phyloP scores from a whole-genome alignment of 2,888 invertebrate species.

The Petrolisthes manimaculis region DNA sequence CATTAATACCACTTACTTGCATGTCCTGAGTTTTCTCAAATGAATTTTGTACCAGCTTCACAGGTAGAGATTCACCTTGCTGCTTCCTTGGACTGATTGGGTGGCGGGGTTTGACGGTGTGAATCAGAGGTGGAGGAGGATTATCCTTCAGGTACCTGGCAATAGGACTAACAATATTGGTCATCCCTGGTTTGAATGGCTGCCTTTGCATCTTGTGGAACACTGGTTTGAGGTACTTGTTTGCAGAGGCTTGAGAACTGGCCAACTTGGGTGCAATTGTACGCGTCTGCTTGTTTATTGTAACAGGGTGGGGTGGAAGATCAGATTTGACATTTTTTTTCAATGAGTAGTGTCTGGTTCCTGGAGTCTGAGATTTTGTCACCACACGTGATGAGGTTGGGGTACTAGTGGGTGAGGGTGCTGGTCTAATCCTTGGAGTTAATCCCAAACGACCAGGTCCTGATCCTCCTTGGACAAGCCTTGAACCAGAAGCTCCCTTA shows the following conservation, averaged over 20 bases:
- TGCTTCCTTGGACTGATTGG: constrained; percentile 25
- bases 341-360: constrained; percentile 7
- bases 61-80: background rate
- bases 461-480: background rate
- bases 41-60: background rate
- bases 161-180: constrained; percentile 36
- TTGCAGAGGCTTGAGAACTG: background rate
- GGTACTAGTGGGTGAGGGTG: constrained; percentile 2
- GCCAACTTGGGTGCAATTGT: background rate
- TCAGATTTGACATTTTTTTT: background rate
- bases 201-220: background rate
- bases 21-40: background rate
- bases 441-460: background rate
- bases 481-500: background rate
- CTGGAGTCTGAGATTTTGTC: background rate
- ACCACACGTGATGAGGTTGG: background rate
- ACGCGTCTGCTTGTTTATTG: background rate
- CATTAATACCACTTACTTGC: background rate
- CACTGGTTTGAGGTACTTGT: background rate
- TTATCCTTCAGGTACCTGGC: constrained; percentile 43
- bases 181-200: constrained; percentile 17
- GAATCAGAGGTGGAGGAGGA: constrained; percentile 37
- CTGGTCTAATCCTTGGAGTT: background rate
- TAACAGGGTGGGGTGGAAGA: constrained; percentile 33
- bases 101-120: constrained; percentile 36